Conservation (phyloP, 2,113 vertebrate genomes). For the Mesocricetus auratus region DNA sequence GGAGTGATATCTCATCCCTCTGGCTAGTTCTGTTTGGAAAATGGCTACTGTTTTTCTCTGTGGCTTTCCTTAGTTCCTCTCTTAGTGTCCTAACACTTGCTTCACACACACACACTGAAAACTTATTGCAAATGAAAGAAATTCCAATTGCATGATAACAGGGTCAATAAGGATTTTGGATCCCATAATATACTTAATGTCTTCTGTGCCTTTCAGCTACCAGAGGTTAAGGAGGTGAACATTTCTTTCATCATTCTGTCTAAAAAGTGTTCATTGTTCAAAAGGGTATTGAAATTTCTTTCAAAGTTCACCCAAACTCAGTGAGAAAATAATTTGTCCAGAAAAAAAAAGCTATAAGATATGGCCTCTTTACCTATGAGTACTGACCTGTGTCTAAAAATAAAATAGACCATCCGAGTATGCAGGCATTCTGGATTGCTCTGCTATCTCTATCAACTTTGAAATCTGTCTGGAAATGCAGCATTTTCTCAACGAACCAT, state of each 20-base stretch:
- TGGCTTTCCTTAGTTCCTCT: conserved; percentile 6
- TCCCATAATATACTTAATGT: background rate
- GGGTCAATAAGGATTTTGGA: background rate
- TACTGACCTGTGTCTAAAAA: conserved; percentile 60
- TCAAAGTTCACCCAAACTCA: conserved; percentile 51
- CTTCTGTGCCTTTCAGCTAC: background rate
- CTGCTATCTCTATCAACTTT: conserved; percentile 3
- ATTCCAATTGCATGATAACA: conserved; percentile 26
- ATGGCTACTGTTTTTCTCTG: background rate
- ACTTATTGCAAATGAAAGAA: conserved; percentile 32
- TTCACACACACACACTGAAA: background rate
- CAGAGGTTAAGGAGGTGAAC: background rate
- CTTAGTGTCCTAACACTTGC: background rate
- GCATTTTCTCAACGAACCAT: background rate
- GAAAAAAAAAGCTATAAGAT: background rate
- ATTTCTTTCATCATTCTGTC: background rate
- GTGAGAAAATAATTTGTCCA: background rate
- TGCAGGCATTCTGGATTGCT: conserved; percentile 37
- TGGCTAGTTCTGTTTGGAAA: background rate
- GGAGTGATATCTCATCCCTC: background rate
- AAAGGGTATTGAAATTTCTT: background rate
- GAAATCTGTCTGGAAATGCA: conserved; percentile 36
- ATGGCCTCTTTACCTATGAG: background rate
- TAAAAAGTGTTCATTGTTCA: conserved; percentile 35
- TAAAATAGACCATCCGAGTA: conserved; percentile 56